These are phyloP conservation scores for Phyllotreta cruciferae DNA, from an alignment of 2,888 invertebrate genomes.

Conservation along the genomic window DNA sequence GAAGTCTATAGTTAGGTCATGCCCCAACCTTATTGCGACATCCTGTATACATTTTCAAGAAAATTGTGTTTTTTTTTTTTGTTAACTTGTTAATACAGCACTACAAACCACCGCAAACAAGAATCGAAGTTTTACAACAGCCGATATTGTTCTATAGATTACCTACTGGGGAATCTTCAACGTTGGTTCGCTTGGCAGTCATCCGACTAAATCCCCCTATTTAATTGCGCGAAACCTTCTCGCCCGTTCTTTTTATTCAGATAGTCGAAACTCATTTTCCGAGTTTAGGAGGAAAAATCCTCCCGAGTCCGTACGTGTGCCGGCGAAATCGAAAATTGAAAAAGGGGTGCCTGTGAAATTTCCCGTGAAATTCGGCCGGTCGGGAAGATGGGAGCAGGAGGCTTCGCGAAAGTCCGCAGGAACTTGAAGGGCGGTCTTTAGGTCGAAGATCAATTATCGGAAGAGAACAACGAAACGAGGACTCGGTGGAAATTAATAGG, in stretches of 20 bases:
- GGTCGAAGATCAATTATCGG: conserved; percentile 8
- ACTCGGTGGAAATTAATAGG: too few relatives aligned
- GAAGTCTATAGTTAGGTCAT: too few relatives aligned
- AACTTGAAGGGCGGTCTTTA: neutral
- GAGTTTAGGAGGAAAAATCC: conserved; percentile 14
- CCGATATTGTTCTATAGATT: too few relatives aligned
- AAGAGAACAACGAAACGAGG: conserved; percentile 1
- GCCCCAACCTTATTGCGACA: too few relatives aligned
- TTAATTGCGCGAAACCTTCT: conserved; percentile 20
- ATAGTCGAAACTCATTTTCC: conserved; percentile 19
- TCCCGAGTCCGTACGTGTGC: conserved; percentile 22
- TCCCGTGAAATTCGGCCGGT: conserved; percentile 27
- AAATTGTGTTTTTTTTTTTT: too few relatives aligned
- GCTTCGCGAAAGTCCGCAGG: conserved; percentile 1
- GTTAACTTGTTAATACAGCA: too few relatives aligned
- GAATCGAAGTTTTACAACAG: too few relatives aligned
- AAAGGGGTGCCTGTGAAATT: conserved; percentile 29
- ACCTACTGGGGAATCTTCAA: too few relatives aligned
- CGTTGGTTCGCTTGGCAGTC: too few relatives aligned
- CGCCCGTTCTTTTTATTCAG: conserved; percentile 17
- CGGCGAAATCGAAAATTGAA: conserved; percentile 28
- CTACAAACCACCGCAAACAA: too few relatives aligned
- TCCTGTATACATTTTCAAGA: too few relatives aligned
- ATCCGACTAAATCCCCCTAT: neutral
- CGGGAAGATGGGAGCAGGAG: conserved; percentile 12